phyloP scores from a whole-genome alignment of 2,888 invertebrate genomes.

The Hedychridium roseum region DNA sequence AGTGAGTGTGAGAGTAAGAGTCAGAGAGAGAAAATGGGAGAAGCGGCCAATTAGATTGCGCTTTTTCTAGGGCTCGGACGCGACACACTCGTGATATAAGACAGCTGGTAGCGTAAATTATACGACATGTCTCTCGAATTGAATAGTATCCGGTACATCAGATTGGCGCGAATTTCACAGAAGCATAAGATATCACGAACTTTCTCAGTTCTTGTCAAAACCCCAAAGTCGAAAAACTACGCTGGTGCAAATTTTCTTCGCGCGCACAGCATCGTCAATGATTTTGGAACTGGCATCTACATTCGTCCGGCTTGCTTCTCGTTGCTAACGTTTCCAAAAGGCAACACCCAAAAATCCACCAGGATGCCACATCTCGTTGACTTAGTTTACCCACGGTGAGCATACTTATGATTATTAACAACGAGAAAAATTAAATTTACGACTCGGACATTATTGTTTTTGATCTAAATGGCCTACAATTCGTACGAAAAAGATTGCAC shows the following conservation, averaged over 20 bases:
- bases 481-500: not conserved
- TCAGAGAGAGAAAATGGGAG: too few species aligned
- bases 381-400: slow-evolving; percentile 50
- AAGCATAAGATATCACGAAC: slow-evolving; percentile 4
- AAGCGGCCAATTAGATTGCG: not conserved
- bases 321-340: slow-evolving; percentile 8
- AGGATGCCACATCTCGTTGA: slow-evolving; percentile 53
- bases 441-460: not conserved
- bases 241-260: slow-evolving; percentile 6
- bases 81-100: not conserved
- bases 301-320: slow-evolving; percentile 13
- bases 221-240: not conserved
- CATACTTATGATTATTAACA: slow-evolving; percentile 13
- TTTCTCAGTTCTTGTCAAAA: slow-evolving; percentile 12
- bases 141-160: slow-evolving; percentile 22
- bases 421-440: not conserved
- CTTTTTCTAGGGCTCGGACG: not conserved
- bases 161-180: slow-evolving; percentile 11
- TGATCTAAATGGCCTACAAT: not conserved
- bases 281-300: not conserved
- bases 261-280: slow-evolving; percentile 5
- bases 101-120: not conserved
- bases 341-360: slow-evolving; percentile 6
- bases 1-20: not conserved
- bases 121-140: slow-evolving; percentile 25